Percentiles rank a stretch among this genome's conserved stretches.
Conservation (phyloP, 2,113 vertebrate genomes). For the Azemiops feae region DNA sequence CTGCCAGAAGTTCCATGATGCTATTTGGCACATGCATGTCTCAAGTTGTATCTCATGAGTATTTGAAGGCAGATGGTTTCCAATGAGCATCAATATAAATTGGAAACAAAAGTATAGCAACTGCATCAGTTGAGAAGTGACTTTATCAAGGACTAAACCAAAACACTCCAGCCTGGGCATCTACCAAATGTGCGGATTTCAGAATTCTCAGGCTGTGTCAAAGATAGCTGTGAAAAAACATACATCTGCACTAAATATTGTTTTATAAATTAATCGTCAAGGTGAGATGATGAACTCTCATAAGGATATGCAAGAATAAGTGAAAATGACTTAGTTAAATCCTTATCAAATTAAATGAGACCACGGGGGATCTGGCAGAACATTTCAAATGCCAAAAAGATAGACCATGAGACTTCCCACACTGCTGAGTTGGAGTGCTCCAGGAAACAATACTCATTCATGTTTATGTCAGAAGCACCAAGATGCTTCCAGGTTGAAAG, state of each 20-base stretch:
- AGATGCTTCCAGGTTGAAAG: too few relatives aligned
- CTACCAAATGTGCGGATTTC: neutral
- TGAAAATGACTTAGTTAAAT: neutral
- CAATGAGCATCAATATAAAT: neutral
- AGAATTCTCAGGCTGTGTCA: neutral
- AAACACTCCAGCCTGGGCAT: neutral
- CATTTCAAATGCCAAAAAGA: neutral
- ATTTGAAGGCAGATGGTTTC: neutral
- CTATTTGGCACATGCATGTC: neutral
- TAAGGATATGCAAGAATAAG: neutral
- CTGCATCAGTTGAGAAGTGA: neutral
- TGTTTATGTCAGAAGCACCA: too few relatives aligned
- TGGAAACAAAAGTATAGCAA: neutral
- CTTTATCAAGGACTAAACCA: neutral
- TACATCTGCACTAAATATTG: neutral
- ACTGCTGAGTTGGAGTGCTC: too few relatives aligned
- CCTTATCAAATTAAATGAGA: neutral
- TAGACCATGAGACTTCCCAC: neutral
- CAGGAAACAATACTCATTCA: too few relatives aligned
- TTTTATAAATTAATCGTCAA: neutral
- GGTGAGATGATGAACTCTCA: neutral
- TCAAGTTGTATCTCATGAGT: neutral
- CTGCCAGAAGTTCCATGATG: neutral
- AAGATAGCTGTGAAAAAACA: neutral
- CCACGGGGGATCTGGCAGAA: neutral